Evolutionary conservation across 2,113 vertebrate species (phyloP), one percentile per base, ranked within the genome.

Genomic region (Mola mola): DNA sequence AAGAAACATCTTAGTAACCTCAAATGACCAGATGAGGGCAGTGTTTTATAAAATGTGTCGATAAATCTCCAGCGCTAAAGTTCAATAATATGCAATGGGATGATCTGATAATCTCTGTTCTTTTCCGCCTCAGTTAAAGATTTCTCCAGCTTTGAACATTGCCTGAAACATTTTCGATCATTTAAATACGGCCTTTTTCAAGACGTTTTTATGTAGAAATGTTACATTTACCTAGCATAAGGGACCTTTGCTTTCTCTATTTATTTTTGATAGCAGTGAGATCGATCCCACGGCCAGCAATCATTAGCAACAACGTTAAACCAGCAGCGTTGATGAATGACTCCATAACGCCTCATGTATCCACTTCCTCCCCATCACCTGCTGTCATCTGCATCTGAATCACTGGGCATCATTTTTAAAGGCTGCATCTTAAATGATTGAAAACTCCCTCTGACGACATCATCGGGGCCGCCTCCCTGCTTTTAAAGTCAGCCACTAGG

Each of bases 11-110:
- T n/a, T n/a, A n/a, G n/a, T n/a, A n/a, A n/a, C n/a, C 20, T 25
- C 3, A 22, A 50, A 7, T 52, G 56, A 58, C 79, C 76, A 80
- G 76, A 42, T 8, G 79, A 46, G 76, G 79, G 83, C 69, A 77
- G 57, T 79, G 66, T 78, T 66, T 7, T 11, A 49, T 66, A 50
- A 41, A 50, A 33, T 17, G 44, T 58, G 38, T 6, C 25, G 28
- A 31, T 17, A 13, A 2, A 60, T 9, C 34, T 8, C 49, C 43
- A 15, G 19, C 15, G 44, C 13, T 9, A 17, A 9, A 48, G 53
- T 44, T 26, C 41, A 51, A 19, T 41, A 19, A 8, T 3, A 4
- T 11, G 17, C 4, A 15, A 17, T n/a, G n/a, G n/a, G n/a, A n/a
- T n/a, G n/a, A n/a, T n/a, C n/a, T n/a, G n/a, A n/a, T n/a, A n/a